Percentiles rank a stretch among this genome's conserved stretches.
Conservation (phyloP, 2,113 vertebrate species). For the Sterna hirundo region DNA sequence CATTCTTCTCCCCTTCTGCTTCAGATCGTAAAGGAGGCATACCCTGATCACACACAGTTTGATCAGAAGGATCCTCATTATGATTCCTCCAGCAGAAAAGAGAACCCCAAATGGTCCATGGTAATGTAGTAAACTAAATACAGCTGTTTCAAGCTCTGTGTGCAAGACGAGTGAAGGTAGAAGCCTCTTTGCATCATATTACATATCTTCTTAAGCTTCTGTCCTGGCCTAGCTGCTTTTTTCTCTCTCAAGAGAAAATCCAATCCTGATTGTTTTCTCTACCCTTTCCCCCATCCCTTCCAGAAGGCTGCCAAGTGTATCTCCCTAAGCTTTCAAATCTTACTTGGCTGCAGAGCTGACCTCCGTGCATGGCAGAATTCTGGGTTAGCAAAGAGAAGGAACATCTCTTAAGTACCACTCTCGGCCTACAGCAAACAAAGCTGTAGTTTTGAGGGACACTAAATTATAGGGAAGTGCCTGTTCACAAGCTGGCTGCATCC, state of each 20-base stretch:
- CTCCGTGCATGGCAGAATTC: not conserved
- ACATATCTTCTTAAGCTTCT: not conserved
- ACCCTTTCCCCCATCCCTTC: not conserved
- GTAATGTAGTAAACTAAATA: constrained; percentile 66
- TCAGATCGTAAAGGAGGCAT: constrained; percentile 92
- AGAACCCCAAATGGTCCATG: constrained; percentile 96
- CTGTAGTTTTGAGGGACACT: not conserved
- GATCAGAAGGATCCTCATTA: constrained; percentile 88
- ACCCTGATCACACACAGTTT: constrained; percentile 97
- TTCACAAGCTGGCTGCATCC: not conserved
- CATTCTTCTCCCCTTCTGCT: not conserved
- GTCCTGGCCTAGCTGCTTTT: not conserved
- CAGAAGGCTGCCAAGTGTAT: not conserved
- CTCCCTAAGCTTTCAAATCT: not conserved
- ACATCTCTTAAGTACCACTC: not conserved
- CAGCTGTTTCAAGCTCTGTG: not conserved
- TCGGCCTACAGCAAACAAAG: not conserved
- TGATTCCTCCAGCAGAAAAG: constrained; percentile 86
- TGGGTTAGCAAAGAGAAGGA: not conserved
- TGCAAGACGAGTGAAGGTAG: not conserved
- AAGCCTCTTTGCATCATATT: not conserved
- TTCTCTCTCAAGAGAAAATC: not conserved
- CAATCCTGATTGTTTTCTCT: not conserved
- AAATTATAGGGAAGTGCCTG: not conserved
- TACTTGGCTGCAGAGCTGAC: not conserved